A percentile compares a stretch with the other conserved stretches of the same genome.
phyloP scores from a whole-genome alignment of 1,140 invertebrate genomes.

The Trissolcus basalis region DNA sequence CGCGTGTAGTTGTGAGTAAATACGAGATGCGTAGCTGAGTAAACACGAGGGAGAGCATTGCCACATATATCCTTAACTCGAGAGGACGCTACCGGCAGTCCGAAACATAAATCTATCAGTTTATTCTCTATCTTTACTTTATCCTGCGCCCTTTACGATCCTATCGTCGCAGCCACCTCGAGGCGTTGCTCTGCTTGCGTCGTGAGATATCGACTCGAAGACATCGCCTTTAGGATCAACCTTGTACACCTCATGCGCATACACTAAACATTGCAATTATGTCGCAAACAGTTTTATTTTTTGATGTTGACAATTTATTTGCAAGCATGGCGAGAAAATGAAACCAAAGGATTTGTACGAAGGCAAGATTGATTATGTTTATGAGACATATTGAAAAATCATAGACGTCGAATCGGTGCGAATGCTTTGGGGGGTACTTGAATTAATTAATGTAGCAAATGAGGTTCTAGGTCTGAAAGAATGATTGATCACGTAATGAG shows the following conservation, averaged over 20 bases:
- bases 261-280: not conserved
- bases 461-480: conserved; percentile 66
- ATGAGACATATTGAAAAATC: conserved; percentile 23
- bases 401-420: conserved; percentile 45
- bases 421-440: conserved; percentile 49
- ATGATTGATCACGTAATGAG: conserved; percentile 75
- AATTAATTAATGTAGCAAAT: conserved; percentile 74
- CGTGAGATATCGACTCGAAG: conserved; percentile 57
- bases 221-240: conserved; percentile 45
- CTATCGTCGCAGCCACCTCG: conserved; percentile 59
- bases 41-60: conserved; percentile 64
- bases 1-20: conserved; percentile 70
- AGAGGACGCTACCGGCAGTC: conserved; percentile 62
- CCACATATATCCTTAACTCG: conserved; percentile 63
- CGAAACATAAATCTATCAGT: conserved; percentile 72
- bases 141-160: conserved; percentile 56
- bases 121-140: conserved; percentile 69
- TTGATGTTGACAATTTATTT: too few relatives aligned
- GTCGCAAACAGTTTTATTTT: too few relatives aligned
- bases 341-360: too few relatives aligned
- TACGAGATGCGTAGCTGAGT: conserved; percentile 67
- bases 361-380: conserved; percentile 25
- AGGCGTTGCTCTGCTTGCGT: conserved; percentile 56
- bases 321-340: too few relatives aligned
- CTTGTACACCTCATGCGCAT: conserved; percentile 1